Base-by-base conservation (phyloP, 2,888 invertebrate genomes). In the Chrysodeixis includens region DNA sequence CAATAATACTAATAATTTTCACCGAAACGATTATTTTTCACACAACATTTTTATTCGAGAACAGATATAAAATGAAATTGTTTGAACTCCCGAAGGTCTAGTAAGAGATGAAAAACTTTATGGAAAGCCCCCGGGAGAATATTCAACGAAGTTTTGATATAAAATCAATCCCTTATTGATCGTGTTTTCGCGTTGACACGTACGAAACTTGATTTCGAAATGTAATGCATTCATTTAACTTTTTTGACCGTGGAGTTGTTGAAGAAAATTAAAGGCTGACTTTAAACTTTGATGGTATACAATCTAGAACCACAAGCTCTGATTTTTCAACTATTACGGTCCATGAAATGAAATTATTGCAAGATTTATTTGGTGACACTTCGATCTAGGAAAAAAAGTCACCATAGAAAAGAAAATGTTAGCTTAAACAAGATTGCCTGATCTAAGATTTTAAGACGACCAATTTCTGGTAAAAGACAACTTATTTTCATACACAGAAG, bases 31-130 rank as follows among this genome's bases (percentile, higher is more conserved):
- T 46, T 46, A 35, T 14, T 35, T 32, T 46, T 46, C 18, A 46
- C 8, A 18, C 4, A 30, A 35, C 6, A 35, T 10, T 35, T 32
- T 14, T 35, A 20, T 30, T 18, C 8, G 12, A 12, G 10, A 20
- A 12, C 32, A 30, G 35, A 56, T 22, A 56, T 56, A 14, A 40
- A 56, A 14, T 56, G n/a, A 20, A 14, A 56, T 56, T n/a, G 55
- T 40, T 56, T 40, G 22, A 1, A 1, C 9, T 22, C 55, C 55
- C 55, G 2, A 40, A 35, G 20, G 55, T 8, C 8, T 22, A 40
- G 20, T 14, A 3, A 40, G 20, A 40, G 35, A 40, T 22, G 22
- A 56, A 12, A 56, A 20, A 22, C 18, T 20, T 32, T 54, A 9
- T 22, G 14, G 12, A 18, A 2, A n/a, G 3, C 55, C 35, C 40